Evolutionary conservation across 2,797 vertebrate species (phyloP).

Genomic region (Channallabes apus): DNA sequence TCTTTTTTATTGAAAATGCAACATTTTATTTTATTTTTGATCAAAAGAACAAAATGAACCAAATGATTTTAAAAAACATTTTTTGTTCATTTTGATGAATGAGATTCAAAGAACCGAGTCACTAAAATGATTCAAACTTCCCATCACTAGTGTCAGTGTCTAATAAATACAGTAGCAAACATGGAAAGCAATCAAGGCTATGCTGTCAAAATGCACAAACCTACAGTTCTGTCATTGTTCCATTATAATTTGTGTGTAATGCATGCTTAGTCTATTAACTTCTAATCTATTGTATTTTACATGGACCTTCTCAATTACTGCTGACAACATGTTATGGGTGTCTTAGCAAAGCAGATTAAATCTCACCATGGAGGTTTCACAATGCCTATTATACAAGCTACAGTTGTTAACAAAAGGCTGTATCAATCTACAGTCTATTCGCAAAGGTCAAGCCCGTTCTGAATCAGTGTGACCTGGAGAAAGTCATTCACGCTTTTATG

Average conservation of each 20-base stretch:
- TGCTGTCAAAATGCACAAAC: not conserved
- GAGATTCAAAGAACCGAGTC: too few relatives aligned
- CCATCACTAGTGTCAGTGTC: not conserved
- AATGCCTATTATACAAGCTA: not conserved
- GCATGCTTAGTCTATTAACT: not conserved
- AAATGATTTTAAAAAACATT: too few relatives aligned
- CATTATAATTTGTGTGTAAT: not conserved
- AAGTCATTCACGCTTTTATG: too few relatives aligned
- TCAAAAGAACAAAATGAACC: too few relatives aligned
- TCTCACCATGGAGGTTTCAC: not conserved
- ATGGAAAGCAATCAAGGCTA: not conserved
- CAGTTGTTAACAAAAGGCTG: too few relatives aligned
- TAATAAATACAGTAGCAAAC: not conserved
- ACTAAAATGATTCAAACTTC: too few relatives aligned
- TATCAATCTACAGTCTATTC: not conserved
- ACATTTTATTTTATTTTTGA: too few relatives aligned
- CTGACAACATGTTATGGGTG: not conserved
- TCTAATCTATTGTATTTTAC: not conserved
- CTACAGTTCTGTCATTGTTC: not conserved
- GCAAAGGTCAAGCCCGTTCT: too few relatives aligned
- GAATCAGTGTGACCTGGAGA: too few relatives aligned
- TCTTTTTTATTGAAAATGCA: too few relatives aligned
- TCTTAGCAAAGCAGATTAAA: not conserved
- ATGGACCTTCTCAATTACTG: not conserved
- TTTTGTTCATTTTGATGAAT: too few relatives aligned